Evolutionary conservation across 2,888 invertebrate genomes (phyloP).

Genomic region (Celastrina argiolus): DNA sequence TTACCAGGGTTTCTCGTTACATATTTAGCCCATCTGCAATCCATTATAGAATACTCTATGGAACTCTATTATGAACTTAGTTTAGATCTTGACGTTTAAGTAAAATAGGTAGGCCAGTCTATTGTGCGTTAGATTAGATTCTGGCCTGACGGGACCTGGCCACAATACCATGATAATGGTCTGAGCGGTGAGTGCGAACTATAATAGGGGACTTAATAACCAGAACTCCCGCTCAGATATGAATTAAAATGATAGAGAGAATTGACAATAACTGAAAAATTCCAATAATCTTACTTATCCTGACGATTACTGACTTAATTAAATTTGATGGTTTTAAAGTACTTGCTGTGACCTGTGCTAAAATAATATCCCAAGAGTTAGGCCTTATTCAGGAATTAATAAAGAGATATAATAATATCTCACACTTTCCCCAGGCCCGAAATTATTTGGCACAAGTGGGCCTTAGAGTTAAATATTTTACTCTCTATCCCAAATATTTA

Average conservation of each 20-base stretch:
- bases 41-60: not conserved
- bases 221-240: not conserved
- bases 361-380: too few relatives aligned
- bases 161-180: conserved; percentile 26
- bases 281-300: too few relatives aligned
- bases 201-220: not conserved
- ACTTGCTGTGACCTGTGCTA: too few relatives aligned
- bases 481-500: too few relatives aligned
- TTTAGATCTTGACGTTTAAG: conserved; percentile 9
- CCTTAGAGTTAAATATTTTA: too few relatives aligned
- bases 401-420: too few relatives aligned
- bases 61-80: conserved; percentile 1
- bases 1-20: too few relatives aligned
- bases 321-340: too few relatives aligned
- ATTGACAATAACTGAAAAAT: not conserved
- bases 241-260: not conserved
- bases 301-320: too few relatives aligned
- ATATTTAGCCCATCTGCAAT: not conserved
- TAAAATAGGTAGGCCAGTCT: conserved; percentile 22
- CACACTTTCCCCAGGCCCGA: too few relatives aligned
- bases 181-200: conserved; percentile 9
- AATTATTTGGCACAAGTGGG: too few relatives aligned
- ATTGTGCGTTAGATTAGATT: conserved; percentile 21
- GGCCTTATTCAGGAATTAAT: too few relatives aligned
- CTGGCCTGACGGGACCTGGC: not conserved